These are phyloP conservation scores for Sparidentex hasta DNA, from an alignment of 2,797 vertebrate species.

Conservation along the genomic window DNA sequence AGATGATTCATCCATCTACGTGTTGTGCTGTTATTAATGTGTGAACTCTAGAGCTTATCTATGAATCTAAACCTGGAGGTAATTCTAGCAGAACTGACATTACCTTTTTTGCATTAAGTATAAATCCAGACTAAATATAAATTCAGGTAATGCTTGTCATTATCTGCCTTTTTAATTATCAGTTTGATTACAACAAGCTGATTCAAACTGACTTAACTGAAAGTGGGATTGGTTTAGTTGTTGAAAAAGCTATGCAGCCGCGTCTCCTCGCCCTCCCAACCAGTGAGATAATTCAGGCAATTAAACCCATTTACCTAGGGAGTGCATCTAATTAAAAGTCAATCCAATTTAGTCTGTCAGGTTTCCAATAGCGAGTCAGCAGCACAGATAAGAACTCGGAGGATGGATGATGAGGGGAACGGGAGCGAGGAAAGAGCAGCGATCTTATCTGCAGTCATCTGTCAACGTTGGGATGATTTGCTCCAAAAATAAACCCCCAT, in stretches of 20 bases:
- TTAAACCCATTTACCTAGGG: conserved; percentile 74
- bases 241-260: conserved; percentile 34
- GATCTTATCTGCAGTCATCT: conserved; percentile 68
- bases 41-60: not conserved
- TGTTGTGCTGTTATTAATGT: not conserved
- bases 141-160: conserved; percentile 2
- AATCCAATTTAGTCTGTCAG: conserved; percentile 76
- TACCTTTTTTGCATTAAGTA: not conserved
- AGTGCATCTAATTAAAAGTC: conserved; percentile 81
- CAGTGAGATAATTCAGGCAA: conserved; percentile 70
- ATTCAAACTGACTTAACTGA: conserved; percentile 24
- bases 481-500: conserved; percentile 48
- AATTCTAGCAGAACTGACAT: not conserved
- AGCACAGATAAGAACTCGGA: conserved; percentile 62
- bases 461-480: conserved; percentile 49
- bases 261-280: conserved; percentile 27
- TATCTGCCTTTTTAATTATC: conserved; percentile 28
- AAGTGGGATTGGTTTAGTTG: conserved; percentile 39
- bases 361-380: conserved; percentile 62
- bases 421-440: conserved; percentile 33
- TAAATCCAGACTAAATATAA: not conserved
- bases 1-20: not conserved
- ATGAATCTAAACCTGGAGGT: too few relatives aligned
- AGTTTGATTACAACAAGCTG: conserved; percentile 11
- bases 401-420: conserved; percentile 55